phyloP scores from a whole-genome alignment of 2,888 invertebrate genomes.

The Drosophila heteroneura region DNA sequence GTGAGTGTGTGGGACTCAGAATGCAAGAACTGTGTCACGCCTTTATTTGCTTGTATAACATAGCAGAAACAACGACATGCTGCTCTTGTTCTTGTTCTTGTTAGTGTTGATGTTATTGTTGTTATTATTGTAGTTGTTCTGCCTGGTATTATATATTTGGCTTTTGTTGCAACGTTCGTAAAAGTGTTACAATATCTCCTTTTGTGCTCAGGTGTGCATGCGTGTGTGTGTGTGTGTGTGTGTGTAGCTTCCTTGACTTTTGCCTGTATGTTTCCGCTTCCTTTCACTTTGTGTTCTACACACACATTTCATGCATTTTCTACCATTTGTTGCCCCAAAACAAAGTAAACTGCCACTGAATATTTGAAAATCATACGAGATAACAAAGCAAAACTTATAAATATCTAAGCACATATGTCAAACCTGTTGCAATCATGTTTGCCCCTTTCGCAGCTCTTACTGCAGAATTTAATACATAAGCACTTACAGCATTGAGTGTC shows the following conservation, averaged over 20 bases:
- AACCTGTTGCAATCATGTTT: conserved; percentile 32
- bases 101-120: conserved; percentile 13
- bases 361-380: neutral
- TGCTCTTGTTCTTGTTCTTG: conserved; percentile 22
- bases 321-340: conserved; percentile 23
- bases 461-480: neutral
- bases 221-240: conserved; percentile 35
- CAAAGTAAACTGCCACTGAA: conserved; percentile 6
- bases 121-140: conserved; percentile 35
- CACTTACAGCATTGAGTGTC: conserved; percentile 1
- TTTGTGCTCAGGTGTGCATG: conserved; percentile 18
- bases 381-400: neutral
- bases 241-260: conserved; percentile 67
- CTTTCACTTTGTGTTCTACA: conserved; percentile 60
- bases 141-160: conserved; percentile 65
- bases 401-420: conserved; percentile 21
- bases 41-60: conserved; percentile 66
- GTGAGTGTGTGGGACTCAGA: conserved; percentile 36
- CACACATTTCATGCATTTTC: conserved; percentile 29
- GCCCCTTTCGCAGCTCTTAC: neutral
- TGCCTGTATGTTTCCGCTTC: conserved; percentile 73
- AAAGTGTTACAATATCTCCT: conserved; percentile 56
- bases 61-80: conserved; percentile 50
- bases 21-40: conserved; percentile 71
- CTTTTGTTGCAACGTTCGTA: conserved; percentile 63